Base-by-base conservation (phyloP, 2,797 vertebrate species). In the Parambassis ranga region DNA sequence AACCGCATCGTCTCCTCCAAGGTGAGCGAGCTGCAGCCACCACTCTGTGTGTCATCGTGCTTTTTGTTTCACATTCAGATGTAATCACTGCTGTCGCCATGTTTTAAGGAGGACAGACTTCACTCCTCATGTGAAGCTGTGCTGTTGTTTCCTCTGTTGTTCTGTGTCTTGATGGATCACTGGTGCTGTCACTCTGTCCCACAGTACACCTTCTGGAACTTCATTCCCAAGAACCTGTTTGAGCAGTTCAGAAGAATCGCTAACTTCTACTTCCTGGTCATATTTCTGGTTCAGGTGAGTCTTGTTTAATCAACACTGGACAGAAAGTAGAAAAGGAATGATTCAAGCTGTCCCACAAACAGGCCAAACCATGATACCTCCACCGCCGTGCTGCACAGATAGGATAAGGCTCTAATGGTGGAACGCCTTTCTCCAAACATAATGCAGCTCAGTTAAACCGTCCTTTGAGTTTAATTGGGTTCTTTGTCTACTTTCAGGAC, bases 141-240 rank as follows among this genome's bases (percentile, higher is more conserved):
- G 19, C 30, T 31, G 35, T 63, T 73, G 46, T 75, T 43, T 43
- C 24, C 13, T 10, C 9, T 58, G 16, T 49, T 55, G 19, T 22
- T n/a, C n/a, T 26, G 5, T 23, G 33, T 43, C 16, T 73, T 5
- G 24, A 20, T 28, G 14, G n/a, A n/a, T n/a, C 81, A 41, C 37
- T 30, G 9, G 37, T 20, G 24, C 35, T 44, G 47, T 71, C 52
- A 0, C 47, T 82, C 51, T 69, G 7, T 57, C 33, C 50, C 64
- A 28, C 87, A 99, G 97, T 99, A 98, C 51, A 99, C 97, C 0
- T 98, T 96, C 81, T 99, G 97, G 97, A 98, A 96, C 92, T 99
- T 99, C 83, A 84, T 99, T 60, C 97, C 97, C 67, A 98, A 99
- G 92, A 99, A 99, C 81, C 77, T 99, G 75, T 99, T 99, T 85